Base-by-base conservation (phyloP, 2,888 invertebrate genomes). In the Sycophila texana region DNA sequence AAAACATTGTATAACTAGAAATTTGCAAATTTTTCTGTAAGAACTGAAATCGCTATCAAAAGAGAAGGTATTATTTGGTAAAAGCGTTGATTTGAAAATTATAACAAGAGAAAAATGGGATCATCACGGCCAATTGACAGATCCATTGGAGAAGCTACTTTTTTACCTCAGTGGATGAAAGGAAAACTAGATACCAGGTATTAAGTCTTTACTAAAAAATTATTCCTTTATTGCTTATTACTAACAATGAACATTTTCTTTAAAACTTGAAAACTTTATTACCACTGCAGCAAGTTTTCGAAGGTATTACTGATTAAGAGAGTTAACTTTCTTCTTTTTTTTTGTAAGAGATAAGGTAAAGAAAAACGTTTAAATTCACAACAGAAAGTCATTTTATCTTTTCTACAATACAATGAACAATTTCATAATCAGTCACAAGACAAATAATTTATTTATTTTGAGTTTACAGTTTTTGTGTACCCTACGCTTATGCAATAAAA, bases 121-220 rank as follows among this genome's bases (percentile, higher is more conserved):
- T 88, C 89, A 5, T 86, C 90, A 2, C 83, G 86, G 78, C 88
- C 87, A 49, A 85, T 86, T 58, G 89, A 90, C 60, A 87, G 86
- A 80, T 89, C 88, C 13, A 84, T 90, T 3, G 84, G 86, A 63
- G 83, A 84, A 67, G 94, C 93, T 84, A 92, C 94, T 83, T 92
- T 93, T 67, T 90, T 95, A 81, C 95, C 95, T 2, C 93, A 94
- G 86, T 95, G 95, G 95, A 95, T 95, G 94, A 95, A 94, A 90
- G 92, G 91, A 74, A 94, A 92, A 91, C 93, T 94, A 83, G 93
- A 93, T 83, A 90, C 88, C 82, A 92, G 91, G 93, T 93, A 86
- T 20, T 22, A 60, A 72, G 1, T 26, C 58, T 20, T 65, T n/a
- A 26, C 26, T 26, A 4, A 61, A 61, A 39, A 0, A 39, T 39